phyloP scores from a whole-genome alignment of 1,140 invertebrate species.

The Procambarus virginalis region DNA sequence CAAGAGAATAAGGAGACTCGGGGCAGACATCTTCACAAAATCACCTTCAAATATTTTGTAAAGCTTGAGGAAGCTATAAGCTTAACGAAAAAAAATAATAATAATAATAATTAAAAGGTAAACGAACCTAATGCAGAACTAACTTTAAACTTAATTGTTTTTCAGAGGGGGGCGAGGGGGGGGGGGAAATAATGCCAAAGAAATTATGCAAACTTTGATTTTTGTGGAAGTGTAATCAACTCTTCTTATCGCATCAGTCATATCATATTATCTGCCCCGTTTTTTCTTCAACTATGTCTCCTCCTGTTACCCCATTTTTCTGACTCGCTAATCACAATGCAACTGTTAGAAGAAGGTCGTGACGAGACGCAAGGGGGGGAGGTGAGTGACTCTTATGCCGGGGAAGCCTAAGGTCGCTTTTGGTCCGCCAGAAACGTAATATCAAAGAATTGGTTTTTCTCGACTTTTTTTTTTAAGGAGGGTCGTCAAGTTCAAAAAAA shows the following conservation, averaged over 20 bases:
- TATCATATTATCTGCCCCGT: conserved; percentile 57
- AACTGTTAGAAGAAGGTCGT: conserved; percentile 25
- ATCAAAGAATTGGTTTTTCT: not conserved
- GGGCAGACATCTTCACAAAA: too few species aligned
- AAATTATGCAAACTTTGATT: conserved; percentile 67
- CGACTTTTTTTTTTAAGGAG: not conserved
- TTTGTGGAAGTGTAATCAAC: conserved; percentile 62
- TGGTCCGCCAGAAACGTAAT: conserved; percentile 17
- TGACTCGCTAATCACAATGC: conserved; percentile 59
- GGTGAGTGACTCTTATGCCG: not conserved
- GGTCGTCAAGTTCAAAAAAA: not conserved
- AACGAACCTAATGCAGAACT: not conserved
- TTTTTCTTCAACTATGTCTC: conserved; percentile 59
- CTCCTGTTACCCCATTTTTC: conserved; percentile 51
- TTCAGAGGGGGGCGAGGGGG: not conserved
- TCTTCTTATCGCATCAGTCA: conserved; percentile 53
- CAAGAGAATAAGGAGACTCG: not conserved
- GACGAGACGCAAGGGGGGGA: too few species aligned
- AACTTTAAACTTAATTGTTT: conserved; percentile 37
- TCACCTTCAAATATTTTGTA: not conserved
- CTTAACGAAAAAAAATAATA: not conserved
- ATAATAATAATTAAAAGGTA: not conserved
- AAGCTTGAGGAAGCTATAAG: not conserved
- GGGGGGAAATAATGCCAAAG: conserved; percentile 47
- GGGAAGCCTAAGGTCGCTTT: conserved; percentile 6